These are phyloP conservation scores for Remorina albescens DNA, from an alignment of 2,797 vertebrate genomes.

Conservation along the genomic window DNA sequence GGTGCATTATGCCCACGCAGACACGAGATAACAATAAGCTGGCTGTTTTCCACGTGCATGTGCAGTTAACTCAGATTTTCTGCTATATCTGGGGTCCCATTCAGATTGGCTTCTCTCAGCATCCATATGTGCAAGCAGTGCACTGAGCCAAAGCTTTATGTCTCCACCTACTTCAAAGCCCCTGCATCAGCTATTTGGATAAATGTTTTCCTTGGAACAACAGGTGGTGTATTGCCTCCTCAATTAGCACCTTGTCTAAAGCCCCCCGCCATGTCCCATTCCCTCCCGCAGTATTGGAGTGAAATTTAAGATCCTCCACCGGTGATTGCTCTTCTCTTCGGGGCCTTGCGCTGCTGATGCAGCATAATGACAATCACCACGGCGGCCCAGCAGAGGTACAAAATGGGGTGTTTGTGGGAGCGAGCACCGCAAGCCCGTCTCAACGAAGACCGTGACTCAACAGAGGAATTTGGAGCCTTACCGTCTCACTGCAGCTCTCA, in stretches of 20 bases:
- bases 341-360: slow-evolving; percentile 65
- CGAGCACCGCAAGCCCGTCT: slow-evolving; percentile 61
- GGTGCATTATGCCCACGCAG: slow-evolving; percentile 41
- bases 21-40: slow-evolving; percentile 47
- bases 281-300: slow-evolving; percentile 57
- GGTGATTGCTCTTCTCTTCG: slow-evolving; percentile 55
- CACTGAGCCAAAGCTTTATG: slow-evolving; percentile 26
- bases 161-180: slow-evolving; percentile 46
- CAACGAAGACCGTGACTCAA: slow-evolving; percentile 60
- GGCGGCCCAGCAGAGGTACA: slow-evolving; percentile 53
- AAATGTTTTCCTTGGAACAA: slow-evolving; percentile 48
- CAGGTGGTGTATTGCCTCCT: slow-evolving; percentile 67
- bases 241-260: slow-evolving; percentile 79
- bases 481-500: slow-evolving; percentile 42
- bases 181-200: slow-evolving; percentile 63
- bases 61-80: slow-evolving; percentile 48
- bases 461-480: slow-evolving; percentile 58
- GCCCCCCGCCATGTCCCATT: slow-evolving; percentile 51
- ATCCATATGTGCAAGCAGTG: slow-evolving; percentile 33
- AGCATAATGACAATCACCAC: slow-evolving; percentile 77
- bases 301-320: slow-evolving; percentile 64
- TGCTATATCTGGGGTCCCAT: slow-evolving; percentile 55
- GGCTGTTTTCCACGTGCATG: slow-evolving; percentile 58
- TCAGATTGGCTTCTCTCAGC: slow-evolving; percentile 61
- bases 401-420: slow-evolving; percentile 45